Evolutionary conservation across 2,797 vertebrate species (phyloP), one percentile per base, ranked within the genome.

Genomic region (Pseudochaenichthys georgianus): DNA sequence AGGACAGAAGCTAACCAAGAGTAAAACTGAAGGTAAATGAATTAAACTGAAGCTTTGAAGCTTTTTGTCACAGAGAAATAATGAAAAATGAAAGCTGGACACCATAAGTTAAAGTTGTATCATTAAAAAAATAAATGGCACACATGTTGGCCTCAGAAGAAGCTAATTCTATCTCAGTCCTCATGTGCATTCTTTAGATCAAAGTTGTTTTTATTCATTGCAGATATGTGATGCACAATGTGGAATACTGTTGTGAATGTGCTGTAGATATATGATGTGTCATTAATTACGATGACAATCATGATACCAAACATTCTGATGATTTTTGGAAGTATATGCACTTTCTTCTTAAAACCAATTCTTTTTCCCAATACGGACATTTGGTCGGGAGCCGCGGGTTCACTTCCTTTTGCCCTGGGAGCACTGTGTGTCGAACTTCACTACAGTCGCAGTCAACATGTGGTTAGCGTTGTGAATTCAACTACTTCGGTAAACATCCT

Each of bases 161-260:
- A 72, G 28, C 0, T 57, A 1, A 58, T 23, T 11, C 62, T 38
- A 68, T 6, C 48, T n/a, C 48, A 12, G 10, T 34, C 38, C 16
- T 58, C 74, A 19, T 15, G 28, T n/a, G 34, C 34, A 19, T 51
- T 21, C 16, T 38, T 6, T 4, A 23, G 15, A 43, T 50, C 38
- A 59, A 17, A 51, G 38, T 31, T 21, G 57, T 52, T 63, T 62
- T 67, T 6, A 63, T 23, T 57, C 15, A 38, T 9, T 48, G 66
- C 67, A 68, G 23, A 28, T 34, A 61, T 53, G 57, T 17, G 67
- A 28, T 38, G 65, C 61, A 77, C 70, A 70, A 70, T 73, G 69
- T 59, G 64, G 47, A 34, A 41, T 7, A 5, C n/a, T 63, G 75
- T 57, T 63, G 62, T 60, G 60, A 62, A 21, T 55, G 41, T 66